Base-by-base conservation (phyloP, 2,888 invertebrate genomes). In the Eristalinus aeneus region DNA sequence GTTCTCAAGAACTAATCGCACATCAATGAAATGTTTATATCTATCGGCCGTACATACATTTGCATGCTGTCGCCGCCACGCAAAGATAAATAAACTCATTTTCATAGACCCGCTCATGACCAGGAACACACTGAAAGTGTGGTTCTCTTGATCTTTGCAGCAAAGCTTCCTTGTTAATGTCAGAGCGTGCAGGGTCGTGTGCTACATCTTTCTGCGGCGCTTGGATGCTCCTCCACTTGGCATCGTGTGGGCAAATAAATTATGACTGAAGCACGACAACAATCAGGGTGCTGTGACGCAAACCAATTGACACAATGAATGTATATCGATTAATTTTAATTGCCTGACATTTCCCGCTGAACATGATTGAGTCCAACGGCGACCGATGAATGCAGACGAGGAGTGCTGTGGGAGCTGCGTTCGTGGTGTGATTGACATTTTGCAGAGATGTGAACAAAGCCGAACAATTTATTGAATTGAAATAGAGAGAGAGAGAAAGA, bases 271-370 rank as follows among this genome's bases (percentile, higher is more conserved):
- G 16, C 16, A 46, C 46, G 8, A 46, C 46, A 16, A 8, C 60
- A 74, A 71, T 72, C 71, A 67, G 60, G 31, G 32, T 56, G 46
- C 16, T 34, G 61, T 82, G 77, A 77, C 82, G 82, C 82, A 82
- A 77, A 16, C 32, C 72, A 73, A 73, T 77, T 82, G 82, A 32
- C 63, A 56, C 73, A 67, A 72, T 82, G 76, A 77, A 72, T 63
- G 54, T 56, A 31, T 46, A 31, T 69, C 82, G 82, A 82, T 82
- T 82, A 76, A 68, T 63, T 67, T 76, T 68, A 82, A 82, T 82
- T 82, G 54, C 34, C 46, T 16, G 46, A 16, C 16, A 16, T 46
- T 16, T 16, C 46, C 4, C 39, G 3, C n/a, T 16, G 46, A 8
- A 46, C 46, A 46, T 46, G 46, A 46, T 46, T 46, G 46, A 46